These are phyloP conservation scores for Heliconius aoede DNA, from an alignment of 2,888 invertebrate species.

Conservation along the genomic window DNA sequence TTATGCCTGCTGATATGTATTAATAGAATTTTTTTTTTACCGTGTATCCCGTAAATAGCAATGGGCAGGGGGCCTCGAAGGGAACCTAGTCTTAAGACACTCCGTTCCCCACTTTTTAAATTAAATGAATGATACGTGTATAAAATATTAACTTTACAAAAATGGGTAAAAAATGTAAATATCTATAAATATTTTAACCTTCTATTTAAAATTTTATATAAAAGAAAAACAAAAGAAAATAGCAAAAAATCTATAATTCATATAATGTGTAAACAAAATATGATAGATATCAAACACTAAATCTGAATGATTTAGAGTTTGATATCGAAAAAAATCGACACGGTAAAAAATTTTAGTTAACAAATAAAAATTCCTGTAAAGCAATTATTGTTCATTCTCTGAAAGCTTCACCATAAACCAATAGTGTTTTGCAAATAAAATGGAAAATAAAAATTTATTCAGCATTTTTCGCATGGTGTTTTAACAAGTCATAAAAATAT, in stretches of 20 bases:
- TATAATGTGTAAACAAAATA: too few relatives aligned
- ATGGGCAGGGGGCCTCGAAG: too few relatives aligned
- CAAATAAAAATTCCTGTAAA: slow-evolving; percentile 17
- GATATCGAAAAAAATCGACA: too few relatives aligned
- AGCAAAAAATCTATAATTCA: neutral
- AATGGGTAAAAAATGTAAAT: neutral
- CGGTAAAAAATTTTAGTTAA: neutral
- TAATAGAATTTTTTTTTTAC: too few relatives aligned
- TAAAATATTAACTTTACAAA: too few relatives aligned
- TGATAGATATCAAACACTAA: slow-evolving; percentile 7
- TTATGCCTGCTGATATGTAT: too few relatives aligned
- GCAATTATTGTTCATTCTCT: slow-evolving; percentile 15
- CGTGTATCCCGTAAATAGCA: too few relatives aligned
- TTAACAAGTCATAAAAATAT: slow-evolving; percentile 19
- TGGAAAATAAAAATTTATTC: slow-evolving; percentile 4
- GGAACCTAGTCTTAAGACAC: too few relatives aligned
- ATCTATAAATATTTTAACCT: neutral
- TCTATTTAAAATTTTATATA: neutral
- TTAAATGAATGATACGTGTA: neutral
- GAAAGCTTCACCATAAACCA: slow-evolving; percentile 19
- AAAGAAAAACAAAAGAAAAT: neutral
- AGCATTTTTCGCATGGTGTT: slow-evolving; percentile 12
- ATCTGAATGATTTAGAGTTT: neutral
- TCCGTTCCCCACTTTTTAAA: too few relatives aligned
- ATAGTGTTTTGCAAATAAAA: slow-evolving; percentile 24